phyloP scores from a whole-genome alignment of 2,888 invertebrate species.

The Glyphotaelius pellucidus region DNA sequence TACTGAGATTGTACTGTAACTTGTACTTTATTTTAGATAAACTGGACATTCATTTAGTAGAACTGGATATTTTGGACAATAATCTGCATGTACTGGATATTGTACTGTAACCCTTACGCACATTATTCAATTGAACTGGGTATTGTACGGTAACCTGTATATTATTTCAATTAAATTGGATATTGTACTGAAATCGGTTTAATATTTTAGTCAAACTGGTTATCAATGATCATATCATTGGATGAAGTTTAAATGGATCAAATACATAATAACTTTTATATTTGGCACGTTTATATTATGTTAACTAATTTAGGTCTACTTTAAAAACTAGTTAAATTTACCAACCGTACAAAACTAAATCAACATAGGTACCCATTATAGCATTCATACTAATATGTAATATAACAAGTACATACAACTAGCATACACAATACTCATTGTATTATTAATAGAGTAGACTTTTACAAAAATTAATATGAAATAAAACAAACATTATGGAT shows the following conservation, averaged over 20 bases:
- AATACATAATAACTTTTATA: constrained; percentile 37
- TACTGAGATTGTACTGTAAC: neutral
- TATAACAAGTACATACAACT: neutral
- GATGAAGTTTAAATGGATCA: neutral
- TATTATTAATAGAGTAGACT: neutral
- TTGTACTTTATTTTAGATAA: too few relatives aligned
- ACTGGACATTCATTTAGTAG: neutral
- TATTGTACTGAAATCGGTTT: too few relatives aligned
- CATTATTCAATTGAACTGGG: too few relatives aligned
- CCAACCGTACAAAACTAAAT: neutral
- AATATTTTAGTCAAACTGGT: neutral
- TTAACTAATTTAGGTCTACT: neutral
- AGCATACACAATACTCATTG: neutral
- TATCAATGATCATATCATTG: too few relatives aligned
- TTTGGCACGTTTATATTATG: constrained; percentile 39
- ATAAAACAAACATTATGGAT: neutral
- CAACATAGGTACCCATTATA: constrained; percentile 2
- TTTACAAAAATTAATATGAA: neutral
- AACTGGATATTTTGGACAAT: neutral
- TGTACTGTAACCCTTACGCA: too few relatives aligned
- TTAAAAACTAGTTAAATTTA: neutral
- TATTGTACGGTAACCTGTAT: too few relatives aligned
- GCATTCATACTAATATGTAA: neutral
- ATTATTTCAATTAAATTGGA: too few relatives aligned
- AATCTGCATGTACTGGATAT: too few relatives aligned